Percentiles rank a stretch among this genome's conserved stretches.
Conservation (phyloP, 1,140 invertebrate species). For the Mycetomoellerius zeteki region DNA sequence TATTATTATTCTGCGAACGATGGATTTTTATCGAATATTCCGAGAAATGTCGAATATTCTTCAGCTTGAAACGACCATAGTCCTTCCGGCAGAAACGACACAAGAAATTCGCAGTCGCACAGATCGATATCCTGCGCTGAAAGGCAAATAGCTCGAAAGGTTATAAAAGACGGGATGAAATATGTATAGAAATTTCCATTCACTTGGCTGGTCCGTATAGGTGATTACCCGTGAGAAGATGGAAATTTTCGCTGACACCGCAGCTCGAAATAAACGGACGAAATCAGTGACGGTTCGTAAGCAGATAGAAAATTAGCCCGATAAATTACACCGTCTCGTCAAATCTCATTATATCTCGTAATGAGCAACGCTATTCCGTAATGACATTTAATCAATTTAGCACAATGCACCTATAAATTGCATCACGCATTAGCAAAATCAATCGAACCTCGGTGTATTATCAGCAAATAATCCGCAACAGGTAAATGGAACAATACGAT, state of each 20-base stretch:
- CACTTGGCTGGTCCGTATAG: conserved; percentile 13
- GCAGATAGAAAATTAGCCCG: conserved; percentile 42
- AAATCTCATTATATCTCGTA: conserved; percentile 57
- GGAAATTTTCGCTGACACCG: conserved; percentile 45
- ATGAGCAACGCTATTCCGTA: conserved; percentile 47
- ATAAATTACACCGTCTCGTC: conserved; percentile 53
- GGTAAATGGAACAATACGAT: not conserved
- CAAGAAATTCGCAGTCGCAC: conserved; percentile 46
- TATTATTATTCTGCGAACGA: conserved; percentile 1
- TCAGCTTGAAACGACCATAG: not conserved
- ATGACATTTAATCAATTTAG: conserved; percentile 59
- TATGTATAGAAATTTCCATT: conserved; percentile 64
- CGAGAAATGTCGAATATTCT: not conserved
- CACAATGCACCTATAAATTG: conserved; percentile 44
- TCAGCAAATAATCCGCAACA: conserved; percentile 43
- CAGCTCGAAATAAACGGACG: conserved; percentile 28
- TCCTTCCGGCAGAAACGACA: not conserved
- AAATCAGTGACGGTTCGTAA: conserved; percentile 37
- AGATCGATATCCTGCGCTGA: conserved; percentile 40
- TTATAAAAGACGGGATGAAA: conserved; percentile 56
- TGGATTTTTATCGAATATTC: conserved; percentile 20
- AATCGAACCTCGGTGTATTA: conserved; percentile 35
- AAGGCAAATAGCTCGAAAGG: conserved; percentile 49
- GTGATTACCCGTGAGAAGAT: conserved; percentile 56
- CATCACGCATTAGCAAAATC: conserved; percentile 53